These are phyloP conservation scores for Tetramorium alpestre DNA, from an alignment of 1,140 invertebrate genomes.

Conservation along the genomic window DNA sequence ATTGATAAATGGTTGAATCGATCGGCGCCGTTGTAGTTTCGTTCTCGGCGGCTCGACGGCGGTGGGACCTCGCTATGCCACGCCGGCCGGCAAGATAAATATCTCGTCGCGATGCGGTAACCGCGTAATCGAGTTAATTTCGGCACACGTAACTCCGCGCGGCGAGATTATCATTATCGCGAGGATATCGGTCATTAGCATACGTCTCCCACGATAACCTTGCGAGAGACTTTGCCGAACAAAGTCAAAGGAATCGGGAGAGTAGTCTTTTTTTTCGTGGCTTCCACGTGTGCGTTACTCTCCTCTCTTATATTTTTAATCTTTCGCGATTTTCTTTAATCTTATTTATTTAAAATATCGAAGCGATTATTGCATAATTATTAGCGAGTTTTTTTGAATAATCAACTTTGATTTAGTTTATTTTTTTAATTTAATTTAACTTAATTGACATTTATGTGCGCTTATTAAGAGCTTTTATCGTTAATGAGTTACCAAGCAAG, in stretches of 20 bases:
- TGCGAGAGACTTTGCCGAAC: not conserved
- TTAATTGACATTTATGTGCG: not conserved
- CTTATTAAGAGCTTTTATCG: not conserved
- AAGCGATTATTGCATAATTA: not conserved
- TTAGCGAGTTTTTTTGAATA: not conserved
- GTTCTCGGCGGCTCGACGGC: conserved; percentile 34
- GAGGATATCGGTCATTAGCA: conserved; percentile 40
- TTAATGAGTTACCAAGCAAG: not conserved
- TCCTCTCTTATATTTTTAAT: not conserved
- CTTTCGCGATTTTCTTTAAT: not conserved
- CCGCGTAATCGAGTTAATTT: conserved; percentile 68
- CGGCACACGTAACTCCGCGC: conserved; percentile 52
- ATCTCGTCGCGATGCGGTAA: conserved; percentile 64
- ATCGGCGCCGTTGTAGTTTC: conserved; percentile 72
- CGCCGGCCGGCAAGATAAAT: conserved; percentile 65
- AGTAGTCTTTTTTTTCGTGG: not conserved
- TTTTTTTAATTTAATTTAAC: not conserved
- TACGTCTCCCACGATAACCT: conserved; percentile 36
- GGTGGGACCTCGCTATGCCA: not conserved
- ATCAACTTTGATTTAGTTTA: not conserved
- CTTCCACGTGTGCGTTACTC: not conserved
- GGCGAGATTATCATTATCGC: conserved; percentile 62
- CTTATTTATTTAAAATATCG: not conserved
- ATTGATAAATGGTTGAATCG: conserved; percentile 78
- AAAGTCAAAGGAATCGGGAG: not conserved